Evolutionary conservation across 2,113 vertebrate genomes (phyloP).

Genomic region (Xenopus borealis): DNA sequence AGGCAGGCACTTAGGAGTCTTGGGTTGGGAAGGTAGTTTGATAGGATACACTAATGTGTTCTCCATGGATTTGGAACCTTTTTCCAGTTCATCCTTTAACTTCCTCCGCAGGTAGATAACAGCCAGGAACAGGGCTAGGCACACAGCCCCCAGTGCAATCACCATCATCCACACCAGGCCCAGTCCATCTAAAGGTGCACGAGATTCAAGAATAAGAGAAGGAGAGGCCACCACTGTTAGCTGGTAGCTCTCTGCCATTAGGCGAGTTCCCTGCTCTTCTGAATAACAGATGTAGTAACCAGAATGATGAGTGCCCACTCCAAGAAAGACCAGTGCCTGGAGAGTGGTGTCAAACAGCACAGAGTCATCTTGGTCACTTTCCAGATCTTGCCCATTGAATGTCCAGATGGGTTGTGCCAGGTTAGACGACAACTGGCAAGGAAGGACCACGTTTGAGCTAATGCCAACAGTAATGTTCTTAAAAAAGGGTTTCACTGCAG

Average conservation of each 20-base stretch:
- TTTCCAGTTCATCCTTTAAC: conserved; percentile 81
- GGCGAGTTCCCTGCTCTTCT: conserved; percentile 77
- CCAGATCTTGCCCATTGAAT: conserved; percentile 76
- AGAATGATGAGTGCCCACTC: conserved; percentile 66
- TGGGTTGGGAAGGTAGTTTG: conserved; percentile 85
- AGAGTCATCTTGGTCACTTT: conserved; percentile 54
- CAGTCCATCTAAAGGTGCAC: conserved; percentile 80
- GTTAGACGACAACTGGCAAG: conserved; percentile 89
- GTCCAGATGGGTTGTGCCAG: conserved; percentile 82
- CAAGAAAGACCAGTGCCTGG: conserved; percentile 77
- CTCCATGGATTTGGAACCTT: conserved; percentile 81
- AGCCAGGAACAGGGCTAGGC: conserved; percentile 75
- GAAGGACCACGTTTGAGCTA: conserved; percentile 86
- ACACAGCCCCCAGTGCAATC: conserved; percentile 80
- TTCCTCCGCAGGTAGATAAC: conserved; percentile 83
- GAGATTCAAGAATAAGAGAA: conserved; percentile 76
- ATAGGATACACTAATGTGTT: conserved; percentile 92
- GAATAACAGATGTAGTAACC: conserved; percentile 85
- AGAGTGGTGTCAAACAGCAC: conserved; percentile 72
- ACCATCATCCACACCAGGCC: conserved; percentile 88
- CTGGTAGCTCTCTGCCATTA: conserved; percentile 77
- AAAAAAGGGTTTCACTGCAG: conserved; percentile 67
- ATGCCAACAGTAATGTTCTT: conserved; percentile 85
- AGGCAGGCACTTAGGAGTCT: conserved; percentile 77
- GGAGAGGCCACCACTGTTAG: conserved; percentile 76